Base-by-base conservation (phyloP, 2,797 vertebrate genomes). In the Ctenopoma multispine region DNA sequence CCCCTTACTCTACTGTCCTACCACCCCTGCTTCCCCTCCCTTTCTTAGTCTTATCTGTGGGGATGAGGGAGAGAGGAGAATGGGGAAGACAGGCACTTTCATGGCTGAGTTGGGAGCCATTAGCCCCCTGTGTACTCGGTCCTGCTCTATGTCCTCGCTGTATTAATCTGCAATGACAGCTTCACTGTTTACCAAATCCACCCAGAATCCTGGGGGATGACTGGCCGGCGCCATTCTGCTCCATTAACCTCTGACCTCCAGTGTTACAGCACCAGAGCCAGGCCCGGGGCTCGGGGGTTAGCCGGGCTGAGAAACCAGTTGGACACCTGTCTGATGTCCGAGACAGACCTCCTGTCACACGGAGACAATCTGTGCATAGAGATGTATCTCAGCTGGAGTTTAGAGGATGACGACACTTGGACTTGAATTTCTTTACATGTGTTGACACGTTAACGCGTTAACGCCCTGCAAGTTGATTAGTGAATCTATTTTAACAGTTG, bases 91-190 rank as follows among this genome's bases (percentile, higher is more conserved):
- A 88, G 81, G 79, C 83, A 91, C 85, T 93, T 92, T 92, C 89
- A 92, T 89, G 87, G 87, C 88, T 92, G 87, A 90, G 85, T 89
- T 88, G 83, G 86, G 90, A 92, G 82, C 92, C 81, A 92, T 94
- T 93, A 93, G 87, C 79, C 87, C 89, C 85, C 85, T 38, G 83
- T 89, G 90, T 75, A 84, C 81, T 87, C n/a, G 4, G 71, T 65
- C 77, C 84, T 85, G 84, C 80, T 88, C 86, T 89, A 73, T 77
- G 86, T 90, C 87, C 87, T 83, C 87, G 89, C 87, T 66, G 89
- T 93, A 92, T 95, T 95, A 94, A 95, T 94, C 93, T 92, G 92
- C 93, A 92, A 86, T 95, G 95, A 95, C 95, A 95, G 93, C 87
- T 90, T 87, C 88, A 90, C 90, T 95, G 92, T 95, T 95, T 94